phyloP scores from a whole-genome alignment of 1,140 invertebrate species.

The Orchesella cincta region DNA sequence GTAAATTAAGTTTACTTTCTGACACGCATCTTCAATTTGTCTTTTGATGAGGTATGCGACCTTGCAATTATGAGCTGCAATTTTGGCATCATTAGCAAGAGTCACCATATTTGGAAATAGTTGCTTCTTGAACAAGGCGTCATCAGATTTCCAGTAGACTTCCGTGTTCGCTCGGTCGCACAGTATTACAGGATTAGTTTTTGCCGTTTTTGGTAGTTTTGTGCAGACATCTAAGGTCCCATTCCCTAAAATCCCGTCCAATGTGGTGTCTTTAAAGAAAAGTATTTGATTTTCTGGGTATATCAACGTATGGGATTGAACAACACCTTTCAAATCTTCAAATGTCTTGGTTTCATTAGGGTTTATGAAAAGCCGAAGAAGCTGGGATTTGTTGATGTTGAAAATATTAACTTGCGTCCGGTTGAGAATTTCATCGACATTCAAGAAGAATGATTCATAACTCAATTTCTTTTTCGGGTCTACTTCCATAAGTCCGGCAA shows the following conservation, averaged over 20 bases:
- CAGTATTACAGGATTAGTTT: slow-evolving; percentile 73
- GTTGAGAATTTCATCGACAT: slow-evolving; percentile 69
- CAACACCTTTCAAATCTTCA: slow-evolving; percentile 72
- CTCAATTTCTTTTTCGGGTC: slow-evolving; percentile 84
- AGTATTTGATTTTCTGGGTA: slow-evolving; percentile 76
- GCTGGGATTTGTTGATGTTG: slow-evolving; percentile 74
- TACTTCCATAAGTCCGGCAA: slow-evolving; percentile 87
- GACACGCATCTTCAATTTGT: slow-evolving; percentile 69
- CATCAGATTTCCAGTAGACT: slow-evolving; percentile 64
- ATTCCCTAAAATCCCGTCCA: slow-evolving; percentile 62
- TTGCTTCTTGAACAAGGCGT: slow-evolving; percentile 73
- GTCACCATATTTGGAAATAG: slow-evolving; percentile 68
- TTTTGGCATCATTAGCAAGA: slow-evolving; percentile 69
- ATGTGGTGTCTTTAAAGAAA: slow-evolving; percentile 65
- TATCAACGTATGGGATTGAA: slow-evolving; percentile 82
- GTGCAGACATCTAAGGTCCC: slow-evolving; percentile 67
- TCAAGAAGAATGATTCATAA: slow-evolving; percentile 87
- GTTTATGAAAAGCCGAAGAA: slow-evolving; percentile 75
- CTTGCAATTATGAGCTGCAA: slow-evolving; percentile 56
- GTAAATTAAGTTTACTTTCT: slow-evolving; percentile 66
- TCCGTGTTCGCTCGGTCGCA: slow-evolving; percentile 82
- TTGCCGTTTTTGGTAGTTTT: slow-evolving; percentile 59
- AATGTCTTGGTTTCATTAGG: slow-evolving; percentile 68
- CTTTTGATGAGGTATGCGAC: slow-evolving; percentile 79
- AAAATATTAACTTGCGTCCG: slow-evolving; percentile 67